Evolutionary conservation across 2,888 invertebrate species (phyloP), one percentile per base, ranked within the genome.

Genomic region (Fragum fragum): DNA sequence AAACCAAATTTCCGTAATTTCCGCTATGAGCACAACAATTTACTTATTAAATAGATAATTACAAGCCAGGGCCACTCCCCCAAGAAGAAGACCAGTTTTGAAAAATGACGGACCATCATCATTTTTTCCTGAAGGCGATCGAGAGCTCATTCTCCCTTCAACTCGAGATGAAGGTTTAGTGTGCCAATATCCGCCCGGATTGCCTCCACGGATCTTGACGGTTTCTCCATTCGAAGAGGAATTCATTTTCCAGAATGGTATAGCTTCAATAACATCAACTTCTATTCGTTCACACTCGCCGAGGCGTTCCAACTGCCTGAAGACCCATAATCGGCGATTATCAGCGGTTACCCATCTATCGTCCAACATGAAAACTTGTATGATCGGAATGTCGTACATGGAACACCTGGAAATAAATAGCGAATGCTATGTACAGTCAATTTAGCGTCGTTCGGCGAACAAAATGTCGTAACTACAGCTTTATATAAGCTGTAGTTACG

Each of bases 261-360:
- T 47, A 3, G 14, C 5, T 18, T 47, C 16, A 3, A 47, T 14
- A 16, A 47, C 47, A n/a, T 47, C n/a, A 9, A 47, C 47, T 47
- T 47, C 18, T 5, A 47, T 47, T 9, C n/a, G 47, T 18, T 16
- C 7, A 59, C 71, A 71, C 52, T 76, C 72, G 3, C 63, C 71
- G 5, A 76, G 63, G 16, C 63, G 61, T 26, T 76, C 71, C 26
- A 76, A 71, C 2, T 75, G 68, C 7, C 47, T 32, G 57, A 75
- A 75, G 14, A 69, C 69, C 69, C 69, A 75, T 11, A 69, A 28
- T 39, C 75, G 52, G 23, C 75, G 32, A 68, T 75, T 75, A 29
- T 57, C 69, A 9, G 26, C 26, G 16, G 75, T 57, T 11, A 69
- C 39, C 75, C 75, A 75, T 39, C 28, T 16, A n/a, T 42, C 57